Conservation (phyloP, 1,140 invertebrate genomes). For the Bombus pascuorum region DNA sequence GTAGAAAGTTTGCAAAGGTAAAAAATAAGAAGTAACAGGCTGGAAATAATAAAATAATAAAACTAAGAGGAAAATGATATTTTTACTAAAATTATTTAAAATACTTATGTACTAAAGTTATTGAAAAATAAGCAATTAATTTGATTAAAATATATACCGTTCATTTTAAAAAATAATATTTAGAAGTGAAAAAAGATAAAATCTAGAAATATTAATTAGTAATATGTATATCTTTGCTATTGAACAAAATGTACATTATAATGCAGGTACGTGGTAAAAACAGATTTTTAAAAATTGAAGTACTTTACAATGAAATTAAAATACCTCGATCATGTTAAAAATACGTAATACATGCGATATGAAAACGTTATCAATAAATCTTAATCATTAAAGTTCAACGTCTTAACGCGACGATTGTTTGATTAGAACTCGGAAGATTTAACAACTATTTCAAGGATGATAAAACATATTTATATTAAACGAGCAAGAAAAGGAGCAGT, state of each 20-base stretch:
- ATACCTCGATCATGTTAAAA: not conserved
- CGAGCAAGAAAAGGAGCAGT: too few relatives aligned
- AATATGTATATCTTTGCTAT: not conserved
- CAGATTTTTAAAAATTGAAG: not conserved
- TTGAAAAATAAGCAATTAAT: not conserved
- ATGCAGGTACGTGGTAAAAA: not conserved
- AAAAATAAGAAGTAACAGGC: not conserved
- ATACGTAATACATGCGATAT: not conserved
- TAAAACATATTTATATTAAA: not conserved
- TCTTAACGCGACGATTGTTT: not conserved
- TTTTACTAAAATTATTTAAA: not conserved
- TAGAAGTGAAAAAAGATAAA: not conserved
- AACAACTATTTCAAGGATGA: not conserved
- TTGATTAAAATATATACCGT: too few relatives aligned
- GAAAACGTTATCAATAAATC: not conserved
- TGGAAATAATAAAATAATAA: not conserved
- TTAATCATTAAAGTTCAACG: conserved; percentile 7
- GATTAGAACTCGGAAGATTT: not conserved
- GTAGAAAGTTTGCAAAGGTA: not conserved
- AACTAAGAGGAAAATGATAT: not conserved
- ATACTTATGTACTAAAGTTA: too few relatives aligned
- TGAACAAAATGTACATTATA: not conserved
- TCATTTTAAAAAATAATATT: too few relatives aligned
- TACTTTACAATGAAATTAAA: not conserved
- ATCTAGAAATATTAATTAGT: not conserved